Conservation (phyloP, 2,888 invertebrate genomes). For the Mallateleia sp. region DNA sequence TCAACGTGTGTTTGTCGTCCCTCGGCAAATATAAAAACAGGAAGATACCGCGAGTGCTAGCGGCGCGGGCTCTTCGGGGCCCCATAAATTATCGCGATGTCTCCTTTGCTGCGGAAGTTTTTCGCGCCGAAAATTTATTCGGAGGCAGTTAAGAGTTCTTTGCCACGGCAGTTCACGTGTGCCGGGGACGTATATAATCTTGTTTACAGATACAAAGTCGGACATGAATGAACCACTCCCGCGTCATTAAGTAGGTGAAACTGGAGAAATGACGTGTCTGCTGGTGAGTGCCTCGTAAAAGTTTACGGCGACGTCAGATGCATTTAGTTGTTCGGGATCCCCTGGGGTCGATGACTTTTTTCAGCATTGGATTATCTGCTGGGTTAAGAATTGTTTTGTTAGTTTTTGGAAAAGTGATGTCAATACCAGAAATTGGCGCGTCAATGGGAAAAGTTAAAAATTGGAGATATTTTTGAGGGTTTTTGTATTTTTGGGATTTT, state of each 20-base stretch:
- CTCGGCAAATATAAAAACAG: slow-evolving; percentile 65
- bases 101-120: slow-evolving; percentile 70
- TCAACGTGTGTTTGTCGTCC: slow-evolving; percentile 62
- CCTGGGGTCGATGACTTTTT: slow-evolving; percentile 56
- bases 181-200: slow-evolving; percentile 77
- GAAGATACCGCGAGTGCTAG: slow-evolving; percentile 56
- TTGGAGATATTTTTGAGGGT: too few species aligned
- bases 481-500: too few species aligned
- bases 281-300: slow-evolving; percentile 76
- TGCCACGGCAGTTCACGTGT: slow-evolving; percentile 79
- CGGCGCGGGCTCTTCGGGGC: slow-evolving; percentile 59
- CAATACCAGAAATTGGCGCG: too few species aligned
- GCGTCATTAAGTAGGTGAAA: slow-evolving; percentile 79
- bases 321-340: slow-evolving; percentile 62
- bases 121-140: slow-evolving; percentile 80
- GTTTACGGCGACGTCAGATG: slow-evolving; percentile 69
- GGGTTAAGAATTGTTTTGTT: too few species aligned
- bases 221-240: slow-evolving; percentile 76
- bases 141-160: slow-evolving; percentile 77
- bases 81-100: slow-evolving; percentile 71
- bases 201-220: slow-evolving; percentile 79
- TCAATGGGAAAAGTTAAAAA: too few species aligned
- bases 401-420: too few species aligned
- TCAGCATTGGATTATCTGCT: too few species aligned
- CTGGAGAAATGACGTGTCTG: slow-evolving; percentile 77